Percentiles rank a stretch among this genome's conserved stretches.
Conservation (phyloP, 2,888 invertebrate genomes). For the Rotaria socialis region DNA sequence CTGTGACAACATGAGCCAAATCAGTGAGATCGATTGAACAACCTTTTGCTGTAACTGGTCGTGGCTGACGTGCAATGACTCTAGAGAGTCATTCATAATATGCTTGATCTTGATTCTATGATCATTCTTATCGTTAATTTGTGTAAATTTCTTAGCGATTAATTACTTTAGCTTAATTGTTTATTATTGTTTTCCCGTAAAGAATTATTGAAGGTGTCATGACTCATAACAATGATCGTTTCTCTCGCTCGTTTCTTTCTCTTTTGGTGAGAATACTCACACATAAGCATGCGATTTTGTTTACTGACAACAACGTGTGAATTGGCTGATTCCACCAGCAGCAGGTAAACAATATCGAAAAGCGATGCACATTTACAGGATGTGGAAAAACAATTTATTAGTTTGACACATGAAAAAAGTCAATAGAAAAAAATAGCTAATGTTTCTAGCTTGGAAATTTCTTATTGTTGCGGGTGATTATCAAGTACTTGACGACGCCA, state of each 20-base stretch:
- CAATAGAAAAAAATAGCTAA: neutral
- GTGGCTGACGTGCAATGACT: too few species aligned
- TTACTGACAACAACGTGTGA: conserved; percentile 25
- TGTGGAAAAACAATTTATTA: conserved; percentile 34
- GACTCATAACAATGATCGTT: conserved; percentile 8
- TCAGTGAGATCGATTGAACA: too few species aligned
- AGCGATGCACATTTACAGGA: conserved; percentile 1
- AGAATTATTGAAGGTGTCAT: neutral
- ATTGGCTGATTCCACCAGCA: conserved; percentile 22
- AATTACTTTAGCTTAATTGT: neutral
- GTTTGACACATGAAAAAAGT: conserved; percentile 31
- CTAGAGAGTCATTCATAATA: too few species aligned
- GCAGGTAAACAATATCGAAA: conserved; percentile 17
- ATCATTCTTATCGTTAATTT: too few species aligned
- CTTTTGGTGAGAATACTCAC: conserved; percentile 12
- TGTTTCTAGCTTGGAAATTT: neutral
- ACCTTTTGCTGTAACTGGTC: too few species aligned
- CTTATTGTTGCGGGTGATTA: neutral
- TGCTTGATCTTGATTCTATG: too few species aligned
- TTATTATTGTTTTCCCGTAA: neutral
- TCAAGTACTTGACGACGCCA: conserved; percentile 66
- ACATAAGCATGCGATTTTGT: neutral
- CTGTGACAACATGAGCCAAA: too few species aligned
- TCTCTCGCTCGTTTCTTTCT: neutral
- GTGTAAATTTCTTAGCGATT: neutral